Evolutionary conservation across 2,797 vertebrate species (phyloP).

Genomic region (Ispidina lecontei): DNA sequence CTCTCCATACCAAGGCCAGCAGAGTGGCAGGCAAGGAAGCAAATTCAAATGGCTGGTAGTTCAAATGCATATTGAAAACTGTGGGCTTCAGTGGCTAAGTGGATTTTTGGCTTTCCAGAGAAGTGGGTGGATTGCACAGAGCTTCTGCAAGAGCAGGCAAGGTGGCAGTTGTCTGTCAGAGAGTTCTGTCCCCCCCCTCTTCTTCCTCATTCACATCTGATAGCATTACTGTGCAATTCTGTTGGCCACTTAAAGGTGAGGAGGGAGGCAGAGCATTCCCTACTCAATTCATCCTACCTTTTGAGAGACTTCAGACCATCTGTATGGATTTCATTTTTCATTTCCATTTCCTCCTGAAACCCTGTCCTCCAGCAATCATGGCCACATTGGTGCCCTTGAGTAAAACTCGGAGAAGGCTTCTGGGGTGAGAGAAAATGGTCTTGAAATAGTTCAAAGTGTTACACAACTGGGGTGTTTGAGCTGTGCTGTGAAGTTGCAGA

Average conservation of each 20-base stretch:
- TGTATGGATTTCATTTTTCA: neutral
- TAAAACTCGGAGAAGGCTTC: neutral
- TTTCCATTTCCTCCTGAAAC: neutral
- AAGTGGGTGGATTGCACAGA: neutral
- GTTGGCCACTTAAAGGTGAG: neutral
- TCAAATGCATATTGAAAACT: neutral
- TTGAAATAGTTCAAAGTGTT: neutral
- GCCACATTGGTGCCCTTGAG: neutral
- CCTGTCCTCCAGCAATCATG: neutral
- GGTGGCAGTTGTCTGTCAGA: neutral
- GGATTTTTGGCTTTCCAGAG: neutral
- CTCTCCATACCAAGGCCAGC: neutral
- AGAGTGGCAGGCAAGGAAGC: neutral
- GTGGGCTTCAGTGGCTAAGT: neutral
- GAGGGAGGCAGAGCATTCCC: neutral
- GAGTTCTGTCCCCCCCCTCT: neutral
- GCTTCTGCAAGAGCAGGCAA: neutral
- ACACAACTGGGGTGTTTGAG: neutral
- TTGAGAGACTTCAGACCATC: neutral
- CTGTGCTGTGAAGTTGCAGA: neutral
- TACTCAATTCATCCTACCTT: accelerated
- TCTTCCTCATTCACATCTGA: accelerated
- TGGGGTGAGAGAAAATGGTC: neutral
- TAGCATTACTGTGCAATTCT: neutral
- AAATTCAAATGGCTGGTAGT: too few species aligned